Base-by-base conservation (phyloP, 2,113 vertebrate genomes). In the Psittacus erithacus region DNA sequence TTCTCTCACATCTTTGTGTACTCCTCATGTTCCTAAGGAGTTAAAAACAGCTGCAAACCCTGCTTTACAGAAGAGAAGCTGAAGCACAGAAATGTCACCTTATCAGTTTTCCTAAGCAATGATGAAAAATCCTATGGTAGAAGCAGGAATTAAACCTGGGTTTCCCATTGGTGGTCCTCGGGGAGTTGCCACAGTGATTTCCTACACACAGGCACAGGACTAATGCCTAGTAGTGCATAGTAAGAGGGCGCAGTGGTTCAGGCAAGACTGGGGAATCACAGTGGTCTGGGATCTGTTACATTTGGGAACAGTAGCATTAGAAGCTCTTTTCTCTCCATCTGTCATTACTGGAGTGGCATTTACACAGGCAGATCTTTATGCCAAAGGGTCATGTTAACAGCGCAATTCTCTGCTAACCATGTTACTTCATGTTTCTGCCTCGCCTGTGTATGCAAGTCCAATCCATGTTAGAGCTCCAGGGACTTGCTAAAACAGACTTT, bases 371-470 rank as follows among this genome's bases (percentile, higher is more conserved):
- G 65, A 47, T 71, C 55, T 69, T 77, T 33, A 0, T 52, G 77
- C 92, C 86, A 82, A 78, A 57, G 76, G 81, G 52, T 91, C 77
- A 38, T 0, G 31, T 90, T 93, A 79, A 79, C 88, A 82, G 88
- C 5, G 1, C 60, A 78, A 2, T 52, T 95, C 68, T 75, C 86
- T 75, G 43, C 74, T 93, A 86, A 82, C 69, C 88, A 65, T 82
- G 92, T 92, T 95, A 69, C 74, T 85, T 53, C 91, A 87, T 91
- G 93, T 41, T 95, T 94, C 94, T 82, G 70, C 69, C 89, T 95
- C 70, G 53, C 82, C 82, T 91, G 53, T 80, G 84, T 93, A 39
- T 0, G 1, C 94, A 90, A 90, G 75, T 73, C 87, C 87, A 82
- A 75, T 31, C 80, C 62, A 18, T 86, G 69, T 88, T 92, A 85